phyloP scores from a whole-genome alignment of 2,888 invertebrate species.

The Mimachlamys varia region DNA sequence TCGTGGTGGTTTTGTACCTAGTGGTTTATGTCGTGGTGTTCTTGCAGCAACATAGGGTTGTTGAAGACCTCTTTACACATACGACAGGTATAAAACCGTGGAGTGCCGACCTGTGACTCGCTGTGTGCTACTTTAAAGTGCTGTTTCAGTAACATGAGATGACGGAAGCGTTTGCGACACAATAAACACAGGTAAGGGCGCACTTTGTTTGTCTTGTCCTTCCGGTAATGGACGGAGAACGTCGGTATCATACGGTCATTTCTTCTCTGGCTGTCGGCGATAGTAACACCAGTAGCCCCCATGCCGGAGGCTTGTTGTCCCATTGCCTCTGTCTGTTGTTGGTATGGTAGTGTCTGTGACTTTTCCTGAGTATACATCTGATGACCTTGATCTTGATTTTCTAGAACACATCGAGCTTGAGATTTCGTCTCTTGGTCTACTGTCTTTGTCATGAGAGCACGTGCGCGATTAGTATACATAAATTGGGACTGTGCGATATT shows the following conservation, averaged over 20 bases:
- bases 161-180: constrained; percentile 51
- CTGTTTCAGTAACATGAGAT: constrained; percentile 51
- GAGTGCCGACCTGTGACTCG: constrained; percentile 40
- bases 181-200: constrained; percentile 52
- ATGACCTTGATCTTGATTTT: background rate
- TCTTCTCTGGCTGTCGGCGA: background rate
- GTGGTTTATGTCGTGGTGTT: constrained; percentile 50
- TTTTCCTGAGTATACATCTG: background rate
- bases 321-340: background rate
- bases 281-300: background rate
- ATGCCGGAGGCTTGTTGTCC: background rate
- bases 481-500: background rate
- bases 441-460: constrained; percentile 4
- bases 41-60: constrained; percentile 49
- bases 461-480: background rate
- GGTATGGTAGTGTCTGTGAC: no score
- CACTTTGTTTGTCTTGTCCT: constrained; percentile 52
- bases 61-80: constrained; percentile 46
- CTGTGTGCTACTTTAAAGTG: constrained; percentile 52
- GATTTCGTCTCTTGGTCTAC: no score
- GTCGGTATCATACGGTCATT: constrained; percentile 51
- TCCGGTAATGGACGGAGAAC: constrained; percentile 54
- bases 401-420: background rate
- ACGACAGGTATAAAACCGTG: constrained; percentile 46
- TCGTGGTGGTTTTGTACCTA: background rate